Base-by-base conservation (phyloP, 2,888 invertebrate genomes). In the Anagyrus pseudococci region DNA sequence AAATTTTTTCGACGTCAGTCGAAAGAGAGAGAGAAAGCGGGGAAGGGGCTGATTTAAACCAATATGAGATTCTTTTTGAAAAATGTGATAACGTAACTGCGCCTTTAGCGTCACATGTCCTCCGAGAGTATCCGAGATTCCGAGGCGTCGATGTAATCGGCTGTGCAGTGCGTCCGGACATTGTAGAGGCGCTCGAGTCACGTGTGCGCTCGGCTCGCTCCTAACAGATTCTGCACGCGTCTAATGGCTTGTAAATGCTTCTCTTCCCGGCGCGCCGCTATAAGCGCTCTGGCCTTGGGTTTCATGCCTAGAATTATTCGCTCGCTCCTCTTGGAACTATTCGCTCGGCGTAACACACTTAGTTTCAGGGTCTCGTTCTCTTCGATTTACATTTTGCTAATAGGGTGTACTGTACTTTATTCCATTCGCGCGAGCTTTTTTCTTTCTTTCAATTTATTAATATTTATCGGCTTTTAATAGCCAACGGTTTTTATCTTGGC, bases 51-150 rank as follows among this genome's bases (percentile, higher is more conserved):
- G n/a, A n/a, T n/a, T n/a, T n/a, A n/a, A n/a, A n/a, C 53, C 46
- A 53, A 59, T 59, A 59, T 53, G 58, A 47, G 52, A 59, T 59
- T 59, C 58, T 59, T 59, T 50, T 59, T 59, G 52, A 50, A 50
- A 50, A 44, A 25, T 4, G 25, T 7, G 33, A 29, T 22, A 20
- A 4, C 10, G 55, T 33, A 7, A 17, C 17, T 26, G 20, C 29
- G 3, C 20, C 43, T n/a, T 26, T 13, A 41, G 29, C 48, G 20
- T 49, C 49, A 49, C 57, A n/a, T 58, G 41, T 15, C 37, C 10
- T 26, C 10, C 17, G 46, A 4, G 1, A 3, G 10, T 25, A 20
- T 3, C 15, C 37, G 41, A 50, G 58, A 58, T 50, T 41, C 58
- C 58, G 22, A 19, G 29, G 44, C 56, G 40, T 61, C 56, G 50